Conservation (phyloP, 2,888 invertebrate species). For the Caenorhabditis japonica region DNA sequence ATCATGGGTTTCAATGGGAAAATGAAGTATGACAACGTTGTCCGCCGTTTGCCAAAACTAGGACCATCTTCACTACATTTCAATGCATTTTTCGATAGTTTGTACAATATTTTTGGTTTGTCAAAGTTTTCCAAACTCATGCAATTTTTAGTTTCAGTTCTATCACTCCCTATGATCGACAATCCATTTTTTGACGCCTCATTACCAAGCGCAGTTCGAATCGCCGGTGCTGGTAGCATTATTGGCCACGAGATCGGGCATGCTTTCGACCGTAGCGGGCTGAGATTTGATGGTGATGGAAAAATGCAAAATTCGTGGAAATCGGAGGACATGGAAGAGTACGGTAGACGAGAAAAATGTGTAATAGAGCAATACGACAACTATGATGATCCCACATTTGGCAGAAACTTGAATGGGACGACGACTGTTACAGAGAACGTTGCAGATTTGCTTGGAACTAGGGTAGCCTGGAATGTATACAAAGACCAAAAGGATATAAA, state of each 20-base stretch:
- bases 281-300: background rate
- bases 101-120: too few species aligned
- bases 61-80: too few species aligned
- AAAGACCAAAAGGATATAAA: too few species aligned
- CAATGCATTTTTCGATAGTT: too few species aligned
- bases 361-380: background rate
- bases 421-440: too few species aligned
- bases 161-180: constrained; percentile 1
- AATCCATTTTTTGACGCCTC: constrained; percentile 7
- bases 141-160: too few species aligned
- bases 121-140: too few species aligned
- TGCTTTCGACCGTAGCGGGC: background rate
- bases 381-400: constrained; percentile 14
- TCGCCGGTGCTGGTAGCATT: background rate
- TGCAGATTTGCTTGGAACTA: too few species aligned
- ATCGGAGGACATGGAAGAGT: background rate
- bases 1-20: too few species aligned
- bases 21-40: too few species aligned
- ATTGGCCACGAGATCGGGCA: constrained; percentile 17
- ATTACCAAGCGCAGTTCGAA: constrained; percentile 6
- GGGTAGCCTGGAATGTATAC: too few species aligned
- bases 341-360: background rate
- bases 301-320: background rate
- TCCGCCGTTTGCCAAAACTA: too few species aligned
- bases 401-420: background rate